Evolutionary conservation across 2,797 vertebrate genomes (phyloP).

Genomic region (Oceanodroma leucorhoa): DNA sequence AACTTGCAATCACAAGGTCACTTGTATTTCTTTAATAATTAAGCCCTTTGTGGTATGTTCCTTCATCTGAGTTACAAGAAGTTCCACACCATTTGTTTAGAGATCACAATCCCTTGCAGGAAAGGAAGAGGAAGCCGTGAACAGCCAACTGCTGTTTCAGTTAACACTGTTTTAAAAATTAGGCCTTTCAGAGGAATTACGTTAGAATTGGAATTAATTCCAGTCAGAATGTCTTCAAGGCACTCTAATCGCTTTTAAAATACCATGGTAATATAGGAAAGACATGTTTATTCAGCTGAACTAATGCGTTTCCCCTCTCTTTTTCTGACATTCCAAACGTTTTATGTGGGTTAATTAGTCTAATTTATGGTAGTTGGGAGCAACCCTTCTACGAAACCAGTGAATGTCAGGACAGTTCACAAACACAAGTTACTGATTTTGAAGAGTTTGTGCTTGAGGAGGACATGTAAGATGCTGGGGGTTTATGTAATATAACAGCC

Average conservation of each 20-base stretch:
- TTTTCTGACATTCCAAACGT: not conserved
- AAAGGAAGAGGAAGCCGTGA: not conserved
- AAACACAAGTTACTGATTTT: not conserved
- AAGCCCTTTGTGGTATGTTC: not conserved
- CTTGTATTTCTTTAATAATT: not conserved
- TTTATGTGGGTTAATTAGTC: conserved; percentile 28
- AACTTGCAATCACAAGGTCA: not conserved
- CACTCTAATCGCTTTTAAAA: not conserved
- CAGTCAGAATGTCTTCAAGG: not conserved
- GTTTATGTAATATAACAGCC: not conserved
- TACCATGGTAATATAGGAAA: not conserved
- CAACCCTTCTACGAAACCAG: not conserved
- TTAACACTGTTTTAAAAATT: not conserved
- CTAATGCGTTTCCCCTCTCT: not conserved
- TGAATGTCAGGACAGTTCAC: not conserved
- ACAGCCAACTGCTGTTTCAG: not conserved
- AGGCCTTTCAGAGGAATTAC: not conserved
- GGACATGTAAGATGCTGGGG: not conserved
- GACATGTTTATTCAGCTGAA: not conserved
- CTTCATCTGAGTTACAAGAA: not conserved
- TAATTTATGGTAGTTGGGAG: conserved; percentile 6
- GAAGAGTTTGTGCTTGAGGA: not conserved
- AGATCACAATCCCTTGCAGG: not conserved
- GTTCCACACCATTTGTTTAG: not conserved
- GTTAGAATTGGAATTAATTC: not conserved